Evolutionary conservation across 2,888 invertebrate genomes (phyloP), one percentile per base, ranked within the genome.

Genomic region (Flexamia atlantica): DNA sequence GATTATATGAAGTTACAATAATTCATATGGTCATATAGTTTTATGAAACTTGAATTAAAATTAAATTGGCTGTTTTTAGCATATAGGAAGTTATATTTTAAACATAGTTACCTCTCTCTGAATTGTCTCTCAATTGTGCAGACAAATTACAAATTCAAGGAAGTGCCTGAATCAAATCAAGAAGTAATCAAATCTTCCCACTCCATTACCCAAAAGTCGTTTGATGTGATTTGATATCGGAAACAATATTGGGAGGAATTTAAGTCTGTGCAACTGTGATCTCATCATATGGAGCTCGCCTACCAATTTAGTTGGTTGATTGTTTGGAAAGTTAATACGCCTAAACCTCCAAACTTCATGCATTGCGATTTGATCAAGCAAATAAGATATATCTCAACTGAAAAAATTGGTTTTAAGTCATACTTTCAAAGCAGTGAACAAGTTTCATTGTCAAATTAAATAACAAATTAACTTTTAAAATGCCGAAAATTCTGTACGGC

Each of bases 191-290:
- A 25, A 30, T 64, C 25, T 28, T 64, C 30, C 64, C 64, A 28
- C 64, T 28, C 64, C 64, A 64, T 64, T 64, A 28, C 14, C 28
- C 28, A 64, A 64, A 57, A n/a, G 30, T 28, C 25, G 28, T 64
- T 64, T 64, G 64, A 64, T 28, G 28, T 64, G 28, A 64, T 64
- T 64, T 64, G 28, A 64, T 64, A 64, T 64, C 14, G 64, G 64
- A 30, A 64, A 64, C 64, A 25, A 28, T 20, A 53, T 53, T 28
- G 64, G 64, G 53, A 53, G 7, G 53, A 53, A 1, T 9, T 46
- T 9, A 10, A 9, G 7, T 20, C 23, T 23, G 20, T 12, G 64
- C 28, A 28, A 17, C 25, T 28, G 28, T 64, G 17, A 30, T 17
- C 30, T 17, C 64, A 64, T 64, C 64, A 64, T 64, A 17, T 14